phyloP scores from a whole-genome alignment of 2,113 vertebrate species.

The Larimichthys polyactis region DNA sequence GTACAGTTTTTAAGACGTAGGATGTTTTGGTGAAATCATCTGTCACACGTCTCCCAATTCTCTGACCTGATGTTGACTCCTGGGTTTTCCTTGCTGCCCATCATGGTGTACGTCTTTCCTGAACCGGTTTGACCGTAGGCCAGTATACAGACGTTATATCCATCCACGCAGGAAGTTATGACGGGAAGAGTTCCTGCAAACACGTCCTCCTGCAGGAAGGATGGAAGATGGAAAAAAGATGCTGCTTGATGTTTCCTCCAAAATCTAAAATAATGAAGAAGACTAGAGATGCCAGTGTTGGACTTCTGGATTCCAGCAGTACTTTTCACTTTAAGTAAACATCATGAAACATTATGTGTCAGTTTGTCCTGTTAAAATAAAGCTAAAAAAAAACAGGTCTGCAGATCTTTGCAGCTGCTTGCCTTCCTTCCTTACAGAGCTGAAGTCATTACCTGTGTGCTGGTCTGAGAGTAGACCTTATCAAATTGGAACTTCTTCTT shows the following conservation, averaged over 20 bases:
- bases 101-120: conserved; percentile 83
- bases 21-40: too few relatives aligned
- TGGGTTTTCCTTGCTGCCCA: conserved; percentile 75
- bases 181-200: conserved; percentile 74
- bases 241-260: not conserved
- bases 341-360: too few relatives aligned
- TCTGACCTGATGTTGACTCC: conserved; percentile 79
- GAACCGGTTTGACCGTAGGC: conserved; percentile 82
- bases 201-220: conserved; percentile 72
- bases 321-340: not conserved
- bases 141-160: conserved; percentile 80
- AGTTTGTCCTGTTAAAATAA: too few relatives aligned
- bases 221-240: not conserved
- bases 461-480: conserved; percentile 71
- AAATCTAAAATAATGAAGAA: too few relatives aligned
- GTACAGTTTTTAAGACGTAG: too few relatives aligned
- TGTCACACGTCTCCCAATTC: not conserved
- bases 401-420: not conserved
- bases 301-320: not conserved
- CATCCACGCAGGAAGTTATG: conserved; percentile 78
- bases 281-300: too few relatives aligned
- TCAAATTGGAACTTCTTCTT: conserved; percentile 80
- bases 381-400: not conserved
- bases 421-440: not conserved
- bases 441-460: conserved; percentile 72